Base-by-base conservation (phyloP, 2,113 vertebrate genomes). In the Hypocryptadius cinnamomeus region DNA sequence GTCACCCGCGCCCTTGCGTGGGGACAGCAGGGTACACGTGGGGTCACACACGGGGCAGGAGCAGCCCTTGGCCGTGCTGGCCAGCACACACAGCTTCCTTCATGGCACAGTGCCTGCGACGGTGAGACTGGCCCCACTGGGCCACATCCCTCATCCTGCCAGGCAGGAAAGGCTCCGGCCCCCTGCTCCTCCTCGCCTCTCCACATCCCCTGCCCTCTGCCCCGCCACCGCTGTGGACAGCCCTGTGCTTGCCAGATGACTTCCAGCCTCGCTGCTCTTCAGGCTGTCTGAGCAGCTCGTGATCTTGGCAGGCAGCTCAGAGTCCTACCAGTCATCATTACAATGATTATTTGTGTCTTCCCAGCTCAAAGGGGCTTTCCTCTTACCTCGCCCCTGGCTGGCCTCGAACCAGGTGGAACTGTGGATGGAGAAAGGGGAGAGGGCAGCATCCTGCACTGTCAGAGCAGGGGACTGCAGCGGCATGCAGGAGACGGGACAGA, bases 111-210 rank as follows among this genome's bases (percentile, higher is more conserved):
- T 16, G 94, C 93, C 95, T 0, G 1, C 2, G 2, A 21, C 10
- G 15, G 81, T 66, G 87, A 70, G 81, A 37, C 92, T 25, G 69
- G 42, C 56, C 85, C 85, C 66, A 73, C 73, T 4, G 18, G 69
- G 51, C 60, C 80, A 89, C 87, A 87, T 63, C 94, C 87, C 70
- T 84, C 81, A 93, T 91, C 93, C 89, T 89, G 93, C 85, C 35
- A 15, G 51, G 79, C 94, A 93, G 94, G 92, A 94, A 95, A 93
- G 65, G 76, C 85, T 61, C 87, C 1, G 0, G 73, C 33, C 56
- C 27, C 7, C 1, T 0, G 1, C 70, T 77, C 69, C 77, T 92
- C 72, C 83, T 89, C 14, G 0, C 65, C 39, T 54, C 69, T 64
- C 68, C 0, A 2, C 6, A 5, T 80, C 89, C 71, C 56, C 77